Conservation (phyloP, 2,797 vertebrate species). For the Rostrhamus sociabilis region DNA sequence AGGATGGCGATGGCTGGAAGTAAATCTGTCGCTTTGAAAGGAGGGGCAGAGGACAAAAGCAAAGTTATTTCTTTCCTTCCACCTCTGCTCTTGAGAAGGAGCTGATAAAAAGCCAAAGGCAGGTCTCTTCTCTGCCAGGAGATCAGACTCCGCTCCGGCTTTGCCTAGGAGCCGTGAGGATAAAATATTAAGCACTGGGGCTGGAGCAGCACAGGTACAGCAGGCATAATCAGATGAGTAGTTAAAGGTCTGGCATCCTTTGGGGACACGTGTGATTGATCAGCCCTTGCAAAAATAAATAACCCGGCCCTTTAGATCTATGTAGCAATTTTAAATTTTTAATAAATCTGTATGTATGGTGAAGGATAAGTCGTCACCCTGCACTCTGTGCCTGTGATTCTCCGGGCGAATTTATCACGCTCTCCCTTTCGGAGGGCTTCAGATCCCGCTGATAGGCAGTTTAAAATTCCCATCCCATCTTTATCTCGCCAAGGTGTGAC, state of each 20-base stretch:
- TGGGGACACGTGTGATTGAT: slow-evolving; percentile 73
- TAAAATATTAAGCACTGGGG: slow-evolving; percentile 64
- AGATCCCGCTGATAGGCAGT: not conserved
- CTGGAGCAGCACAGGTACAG: not conserved
- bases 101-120: slow-evolving; percentile 8
- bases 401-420: slow-evolving; percentile 44
- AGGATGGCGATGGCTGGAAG: not conserved
- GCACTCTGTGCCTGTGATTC: slow-evolving; percentile 18
- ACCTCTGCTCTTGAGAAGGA: slow-evolving; percentile 17
- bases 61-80: slow-evolving; percentile 27
- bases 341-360: slow-evolving; percentile 43
- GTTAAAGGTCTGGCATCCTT: slow-evolving; percentile 73
- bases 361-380: slow-evolving; percentile 33
- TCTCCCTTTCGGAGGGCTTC: slow-evolving; percentile 7
- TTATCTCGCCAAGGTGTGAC: not conserved
- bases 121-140: slow-evolving; percentile 1
- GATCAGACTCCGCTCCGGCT: not conserved
- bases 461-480: slow-evolving; percentile 43
- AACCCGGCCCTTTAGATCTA: slow-evolving; percentile 62
- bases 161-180: slow-evolving; percentile 13
- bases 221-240: slow-evolving; percentile 69
- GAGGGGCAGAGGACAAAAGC: slow-evolving; percentile 6
- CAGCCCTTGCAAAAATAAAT: slow-evolving; percentile 70
- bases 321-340: slow-evolving; percentile 75
- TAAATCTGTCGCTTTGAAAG: slow-evolving; percentile 37